Evolutionary conservation across 2,888 invertebrate genomes (phyloP), one percentile per base, ranked within the genome.

Genomic region (Drosophila nr. medialis): DNA sequence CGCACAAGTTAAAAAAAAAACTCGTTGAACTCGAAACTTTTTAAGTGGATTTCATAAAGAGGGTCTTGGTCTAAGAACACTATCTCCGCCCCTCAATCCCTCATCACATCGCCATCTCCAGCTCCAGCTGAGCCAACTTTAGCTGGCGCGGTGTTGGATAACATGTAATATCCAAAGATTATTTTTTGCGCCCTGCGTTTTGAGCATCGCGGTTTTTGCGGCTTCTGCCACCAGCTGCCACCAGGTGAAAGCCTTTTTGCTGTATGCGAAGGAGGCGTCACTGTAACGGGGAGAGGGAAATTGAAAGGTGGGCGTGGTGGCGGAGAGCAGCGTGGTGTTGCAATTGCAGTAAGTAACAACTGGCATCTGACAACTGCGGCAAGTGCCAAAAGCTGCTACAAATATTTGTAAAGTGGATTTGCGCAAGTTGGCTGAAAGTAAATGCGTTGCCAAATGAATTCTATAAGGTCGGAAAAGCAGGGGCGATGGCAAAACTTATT

Each of bases 331-430:
- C 77, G 73, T 73, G 73, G 65, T 55, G 58, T 50, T 51, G 69
- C 60, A 73, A 61, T 61, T 68, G 80, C 73, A 79, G 73, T 76
- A 73, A 69, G 76, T 72, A 61, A 64, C 62, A 78, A 64, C 68
- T 62, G 73, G 53, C 68, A 77, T 61, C 72, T 73, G 81, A 67
- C 82, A 70, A 74, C 85, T 85, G 69, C 63, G 68, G 68, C 70
- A 83, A 83, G 74, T 83, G 81, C 76, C 80, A 80, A 72, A 77
- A 83, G 68, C 77, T 72, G 69, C 63, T 51, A 45, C 74, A 81
- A 89, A 89, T 86, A 86, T 86, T 76, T 89, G 81, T 81, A 86
- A 86, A 89, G 89, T 83, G 84, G 89, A 86, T 89, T 84, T 86
- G 65, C 59, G 63, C 68, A 84, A 88, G 73, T 84, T 88, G 68